Base-by-base conservation (phyloP, 2,797 vertebrate genomes). In the Cephalopachus bancanus region DNA sequence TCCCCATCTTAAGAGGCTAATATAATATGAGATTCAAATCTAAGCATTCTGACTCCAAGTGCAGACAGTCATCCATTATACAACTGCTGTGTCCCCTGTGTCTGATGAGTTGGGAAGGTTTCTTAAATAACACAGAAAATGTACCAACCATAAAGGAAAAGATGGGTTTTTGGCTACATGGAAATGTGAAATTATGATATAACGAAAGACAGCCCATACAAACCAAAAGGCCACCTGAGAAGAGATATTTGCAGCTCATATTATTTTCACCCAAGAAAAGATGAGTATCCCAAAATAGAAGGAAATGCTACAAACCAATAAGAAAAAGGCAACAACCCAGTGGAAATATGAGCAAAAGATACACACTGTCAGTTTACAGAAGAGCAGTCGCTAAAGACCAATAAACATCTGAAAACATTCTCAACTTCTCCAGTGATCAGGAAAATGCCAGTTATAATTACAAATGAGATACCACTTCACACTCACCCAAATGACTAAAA, bases 191-290 rank as follows among this genome's bases (percentile, higher is more conserved):
- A 33, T 24, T 51, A 59, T 83, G 83, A 11, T 59, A 69, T 60
- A 30, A 64, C 28, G 62, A 85, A 95, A 91, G 33, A 74, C 15
- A 85, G 37, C 37, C 16, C 15, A n/a, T 33, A 28, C 55, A 33
- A 78, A 69, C 19, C 30, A 37, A 57, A 83, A 59, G 20, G 17
- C n/a, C 44, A 33, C 49, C 12, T 28, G 30, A 71, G n/a, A 78
- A 71, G 71, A 26, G n/a, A 33, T 79, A 71, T 49, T n/a, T 89
- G 28, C n/a, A 33, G 83, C 19, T 92, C 84, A 83, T n/a, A 91
- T 83, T n/a, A 91, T 83, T 75, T 95, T 83, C 80, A 87, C 75
- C 8, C 3, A 86, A 92, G 88, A 74, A 83, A 96, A 49, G 3
- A 78, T 86, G 71, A 65, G 7, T 65, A 60, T 67, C 71, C 51